These are phyloP conservation scores for Zoanthus sansibaricus DNA, from an alignment of 92 coral and sea anemone species.

Conservation along the genomic window DNA sequence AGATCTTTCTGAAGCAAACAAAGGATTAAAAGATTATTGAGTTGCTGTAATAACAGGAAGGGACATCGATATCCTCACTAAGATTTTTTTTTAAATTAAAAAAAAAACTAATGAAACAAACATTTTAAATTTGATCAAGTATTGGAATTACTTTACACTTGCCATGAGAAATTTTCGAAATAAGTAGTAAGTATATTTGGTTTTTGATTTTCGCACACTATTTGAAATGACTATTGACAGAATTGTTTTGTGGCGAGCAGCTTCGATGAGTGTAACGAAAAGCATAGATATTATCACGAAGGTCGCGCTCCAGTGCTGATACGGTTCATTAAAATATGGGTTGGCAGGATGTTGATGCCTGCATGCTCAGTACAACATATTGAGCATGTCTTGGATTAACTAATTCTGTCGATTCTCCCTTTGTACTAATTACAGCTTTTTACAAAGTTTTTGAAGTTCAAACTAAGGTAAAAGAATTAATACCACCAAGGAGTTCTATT, in stretches of 20 bases:
- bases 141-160: neutral
- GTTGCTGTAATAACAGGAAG: slow-evolving; percentile 37
- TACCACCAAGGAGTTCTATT: neutral
- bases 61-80: neutral
- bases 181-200: no score
- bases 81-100: neutral
- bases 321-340: slow-evolving; percentile 18
- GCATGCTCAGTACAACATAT: neutral
- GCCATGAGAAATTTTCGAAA: neutral
- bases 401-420: neutral
- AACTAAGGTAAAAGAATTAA: neutral
- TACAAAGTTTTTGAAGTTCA: neutral
- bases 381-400: slow-evolving; percentile 18
- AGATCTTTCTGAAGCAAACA: slow-evolving; percentile 34
- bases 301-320: slow-evolving; percentile 26
- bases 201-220: neutral
- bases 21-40: slow-evolving; percentile 38
- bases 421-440: neutral
- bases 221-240: neutral
- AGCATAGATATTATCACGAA: neutral
- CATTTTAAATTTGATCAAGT: neutral
- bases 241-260: slow-evolving; percentile 6
- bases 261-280: neutral
- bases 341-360: neutral
- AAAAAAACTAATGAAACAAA: neutral